phyloP scores from a whole-genome alignment of 1,140 invertebrate species.

The Cheumatopsyche charites region DNA sequence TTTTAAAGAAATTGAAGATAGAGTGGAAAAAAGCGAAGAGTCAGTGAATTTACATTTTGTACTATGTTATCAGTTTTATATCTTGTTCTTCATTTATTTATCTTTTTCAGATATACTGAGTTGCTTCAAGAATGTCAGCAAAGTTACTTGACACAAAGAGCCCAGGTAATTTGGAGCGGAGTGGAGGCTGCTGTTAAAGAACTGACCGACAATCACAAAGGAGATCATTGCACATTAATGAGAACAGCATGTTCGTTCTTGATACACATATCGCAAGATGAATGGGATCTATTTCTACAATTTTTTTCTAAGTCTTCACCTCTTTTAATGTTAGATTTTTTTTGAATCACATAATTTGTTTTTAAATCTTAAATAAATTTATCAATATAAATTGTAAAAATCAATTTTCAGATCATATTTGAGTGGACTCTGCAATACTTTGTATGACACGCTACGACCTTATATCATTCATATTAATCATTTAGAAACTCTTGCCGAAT shows the following conservation, averaged over 20 bases:
- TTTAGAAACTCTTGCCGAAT: slow-evolving; percentile 94
- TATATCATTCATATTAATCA: slow-evolving; percentile 97
- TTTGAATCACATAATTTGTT: not conserved
- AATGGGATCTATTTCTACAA: slow-evolving; percentile 86
- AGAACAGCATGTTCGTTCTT: slow-evolving; percentile 87
- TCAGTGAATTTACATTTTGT: slow-evolving; percentile 56
- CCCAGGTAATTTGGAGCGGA: slow-evolving; percentile 75
- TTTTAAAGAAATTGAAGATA: slow-evolving; percentile 80
- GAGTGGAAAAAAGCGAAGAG: slow-evolving; percentile 72
- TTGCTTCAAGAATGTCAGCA: slow-evolving; percentile 84
- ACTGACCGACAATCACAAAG: slow-evolving; percentile 70
- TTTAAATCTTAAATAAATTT: not conserved
- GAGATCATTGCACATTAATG: slow-evolving; percentile 88
- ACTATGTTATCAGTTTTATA: slow-evolving; percentile 22
- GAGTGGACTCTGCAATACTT: slow-evolving; percentile 82
- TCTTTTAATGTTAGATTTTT: slow-evolving; percentile 67
- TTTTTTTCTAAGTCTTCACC: slow-evolving; percentile 78
- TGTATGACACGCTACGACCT: slow-evolving; percentile 95
- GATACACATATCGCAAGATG: slow-evolving; percentile 91
- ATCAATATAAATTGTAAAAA: slow-evolving; percentile 13
- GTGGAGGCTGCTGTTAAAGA: slow-evolving; percentile 78
- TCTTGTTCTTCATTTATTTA: slow-evolving; percentile 31
- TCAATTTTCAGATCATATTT: slow-evolving; percentile 68
- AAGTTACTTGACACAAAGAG: slow-evolving; percentile 80
- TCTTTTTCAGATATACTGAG: slow-evolving; percentile 69